These are phyloP conservation scores for Cephus pulcher DNA, from an alignment of 2,888 invertebrate genomes.

Conservation along the genomic window DNA sequence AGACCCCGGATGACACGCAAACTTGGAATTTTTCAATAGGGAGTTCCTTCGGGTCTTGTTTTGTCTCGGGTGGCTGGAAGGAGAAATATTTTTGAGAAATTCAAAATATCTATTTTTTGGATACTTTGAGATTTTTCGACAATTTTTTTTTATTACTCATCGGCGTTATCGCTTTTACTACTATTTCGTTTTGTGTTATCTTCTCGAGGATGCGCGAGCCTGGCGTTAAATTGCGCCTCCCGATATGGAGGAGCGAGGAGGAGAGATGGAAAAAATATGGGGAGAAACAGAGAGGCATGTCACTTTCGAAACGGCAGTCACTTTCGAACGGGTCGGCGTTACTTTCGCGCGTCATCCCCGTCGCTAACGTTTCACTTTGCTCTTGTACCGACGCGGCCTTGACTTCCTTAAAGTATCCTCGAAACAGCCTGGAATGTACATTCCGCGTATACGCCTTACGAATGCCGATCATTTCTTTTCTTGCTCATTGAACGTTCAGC, in stretches of 20 bases:
- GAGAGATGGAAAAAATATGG: background rate
- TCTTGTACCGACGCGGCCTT: conserved; percentile 25
- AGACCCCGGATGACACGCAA: background rate
- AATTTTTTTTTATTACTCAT: background rate
- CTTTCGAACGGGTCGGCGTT: background rate
- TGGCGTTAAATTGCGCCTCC: background rate
- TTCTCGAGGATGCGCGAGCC: background rate
- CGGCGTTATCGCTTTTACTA: background rate
- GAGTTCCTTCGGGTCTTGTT: background rate
- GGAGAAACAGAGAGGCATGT: background rate
- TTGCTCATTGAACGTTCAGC: background rate
- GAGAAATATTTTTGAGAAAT: background rate
- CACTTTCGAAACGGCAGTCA: conserved; percentile 12
- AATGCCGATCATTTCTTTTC: background rate
- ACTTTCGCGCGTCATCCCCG: conserved; percentile 7
- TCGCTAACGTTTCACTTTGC: conserved; percentile 50
- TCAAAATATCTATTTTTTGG: background rate
- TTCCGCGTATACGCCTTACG: background rate
- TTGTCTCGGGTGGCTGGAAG: too few relatives aligned
- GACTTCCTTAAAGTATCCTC: background rate
- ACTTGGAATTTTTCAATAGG: background rate
- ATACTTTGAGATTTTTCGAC: background rate
- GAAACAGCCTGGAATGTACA: background rate
- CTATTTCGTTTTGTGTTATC: background rate
- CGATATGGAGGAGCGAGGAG: background rate